phyloP scores from a whole-genome alignment of 2,113 vertebrate species.

The Oryzias woworae region DNA sequence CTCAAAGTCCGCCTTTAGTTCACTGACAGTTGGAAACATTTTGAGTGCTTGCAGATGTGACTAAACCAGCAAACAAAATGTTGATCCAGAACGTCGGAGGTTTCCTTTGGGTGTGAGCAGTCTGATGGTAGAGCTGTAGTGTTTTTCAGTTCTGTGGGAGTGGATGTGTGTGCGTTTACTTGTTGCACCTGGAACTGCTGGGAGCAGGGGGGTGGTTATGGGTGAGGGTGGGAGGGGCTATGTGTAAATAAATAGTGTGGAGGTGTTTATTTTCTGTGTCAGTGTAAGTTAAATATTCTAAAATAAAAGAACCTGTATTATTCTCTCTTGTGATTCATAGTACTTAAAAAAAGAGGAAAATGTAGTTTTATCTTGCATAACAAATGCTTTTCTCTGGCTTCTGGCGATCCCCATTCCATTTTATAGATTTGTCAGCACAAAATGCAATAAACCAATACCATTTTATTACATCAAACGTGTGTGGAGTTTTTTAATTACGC shows the following conservation, averaged over 20 bases:
- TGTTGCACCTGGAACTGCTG: conserved; percentile 64
- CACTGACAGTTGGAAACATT: conserved; percentile 81
- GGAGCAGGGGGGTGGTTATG: conserved; percentile 48
- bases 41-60: conserved; percentile 75
- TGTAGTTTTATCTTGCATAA: conserved; percentile 92
- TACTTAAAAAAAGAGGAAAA: conserved; percentile 61
- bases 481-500: conserved; percentile 61
- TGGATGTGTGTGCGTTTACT: conserved; percentile 66
- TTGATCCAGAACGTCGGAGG: conserved; percentile 50
- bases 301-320: conserved; percentile 76
- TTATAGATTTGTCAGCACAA: conserved; percentile 99
- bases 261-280: conserved; percentile 90
- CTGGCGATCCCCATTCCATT: conserved; percentile 92
- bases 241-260: conserved; percentile 91
- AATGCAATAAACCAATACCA: conserved; percentile 99
- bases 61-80: conserved; percentile 48
- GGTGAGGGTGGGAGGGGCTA: conserved; percentile 58
- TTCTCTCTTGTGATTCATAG: conserved; percentile 88
- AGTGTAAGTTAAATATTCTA: conserved; percentile 82
- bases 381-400: conserved; percentile 96
- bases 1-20: conserved; percentile 67
- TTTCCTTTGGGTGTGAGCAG: conserved; percentile 69
- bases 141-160: conserved; percentile 78
- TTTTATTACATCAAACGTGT: conserved; percentile 90
- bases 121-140: conserved; percentile 86